phyloP scores from a whole-genome alignment of 2,888 invertebrate species.

The Bombylius major region DNA sequence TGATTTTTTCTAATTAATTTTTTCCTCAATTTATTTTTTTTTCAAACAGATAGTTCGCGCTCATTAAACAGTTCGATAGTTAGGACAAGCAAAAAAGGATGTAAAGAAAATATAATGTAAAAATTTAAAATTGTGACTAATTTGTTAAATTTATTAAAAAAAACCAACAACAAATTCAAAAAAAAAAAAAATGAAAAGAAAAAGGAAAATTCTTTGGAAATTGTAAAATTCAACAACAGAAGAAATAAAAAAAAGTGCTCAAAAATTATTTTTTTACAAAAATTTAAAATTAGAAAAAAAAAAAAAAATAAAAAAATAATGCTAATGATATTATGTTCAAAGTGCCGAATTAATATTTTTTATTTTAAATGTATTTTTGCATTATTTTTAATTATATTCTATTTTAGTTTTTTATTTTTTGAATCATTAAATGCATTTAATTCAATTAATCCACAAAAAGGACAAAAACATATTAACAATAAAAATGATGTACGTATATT shows the following conservation, averaged over 20 bases:
- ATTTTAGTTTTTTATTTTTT: constrained; percentile 32
- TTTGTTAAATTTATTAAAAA: not conserved
- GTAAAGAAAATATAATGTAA: too few relatives aligned
- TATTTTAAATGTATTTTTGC: constrained; percentile 30
- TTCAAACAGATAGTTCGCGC: too few relatives aligned
- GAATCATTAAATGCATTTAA: constrained; percentile 34
- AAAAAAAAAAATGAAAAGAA: not conserved
- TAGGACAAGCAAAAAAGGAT: too few relatives aligned
- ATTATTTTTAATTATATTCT: constrained; percentile 27
- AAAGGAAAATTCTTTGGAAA: not conserved
- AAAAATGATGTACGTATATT: too few relatives aligned
- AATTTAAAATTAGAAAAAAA: not conserved
- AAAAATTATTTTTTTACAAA: too few relatives aligned
- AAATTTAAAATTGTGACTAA: too few relatives aligned
- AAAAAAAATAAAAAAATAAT: constrained; percentile 4
- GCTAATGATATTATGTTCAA: constrained; percentile 18
- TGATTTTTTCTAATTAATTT: too few relatives aligned
- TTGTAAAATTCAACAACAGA: too few relatives aligned
- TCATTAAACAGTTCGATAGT: too few relatives aligned
- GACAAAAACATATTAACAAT: not conserved
- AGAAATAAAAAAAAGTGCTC: too few relatives aligned
- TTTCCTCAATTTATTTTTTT: too few relatives aligned
- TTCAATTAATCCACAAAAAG: not conserved
- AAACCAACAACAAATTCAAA: not conserved
- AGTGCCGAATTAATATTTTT: constrained; percentile 26